Conservation (phyloP, 2,797 vertebrate species). For the Kryptopterus vitreolus region DNA sequence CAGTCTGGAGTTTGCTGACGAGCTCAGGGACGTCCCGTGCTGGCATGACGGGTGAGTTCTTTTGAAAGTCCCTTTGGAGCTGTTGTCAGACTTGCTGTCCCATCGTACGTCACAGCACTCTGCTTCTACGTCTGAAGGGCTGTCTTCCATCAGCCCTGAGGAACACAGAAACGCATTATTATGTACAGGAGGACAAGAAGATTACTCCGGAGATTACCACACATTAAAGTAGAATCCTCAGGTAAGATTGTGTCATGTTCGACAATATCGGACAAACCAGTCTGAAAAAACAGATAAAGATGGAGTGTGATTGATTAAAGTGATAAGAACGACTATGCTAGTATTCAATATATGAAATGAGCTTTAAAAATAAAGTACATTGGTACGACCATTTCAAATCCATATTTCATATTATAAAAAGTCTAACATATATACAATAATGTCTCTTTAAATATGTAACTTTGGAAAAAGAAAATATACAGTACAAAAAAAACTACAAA, state of each 20-base stretch:
- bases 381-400: not conserved
- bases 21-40: constrained; percentile 88
- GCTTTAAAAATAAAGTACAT: not conserved
- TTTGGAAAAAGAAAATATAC: too few relatives aligned
- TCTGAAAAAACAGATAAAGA: not conserved
- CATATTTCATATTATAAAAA: not conserved
- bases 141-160: constrained; percentile 91
- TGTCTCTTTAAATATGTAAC: not conserved
- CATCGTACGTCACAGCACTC: constrained; percentile 97
- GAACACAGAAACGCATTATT: constrained; percentile 46
- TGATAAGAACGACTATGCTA: not conserved
- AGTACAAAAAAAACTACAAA: too few relatives aligned
- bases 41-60: constrained; percentile 88
- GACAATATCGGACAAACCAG: not conserved
- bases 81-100: constrained; percentile 83
- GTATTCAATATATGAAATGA: not conserved
- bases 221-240: not conserved
- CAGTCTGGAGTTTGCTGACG: constrained; percentile 92
- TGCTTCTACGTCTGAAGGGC: constrained; percentile 86
- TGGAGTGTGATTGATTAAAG: not conserved
- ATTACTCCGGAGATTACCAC: not conserved
- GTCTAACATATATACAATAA: not conserved
- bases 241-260: not conserved
- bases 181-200: not conserved
- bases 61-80: constrained; percentile 82